A percentile compares a stretch with the other conserved stretches of the same genome.
phyloP scores from a whole-genome alignment of 1,140 invertebrate species.

The Sipha flava region DNA sequence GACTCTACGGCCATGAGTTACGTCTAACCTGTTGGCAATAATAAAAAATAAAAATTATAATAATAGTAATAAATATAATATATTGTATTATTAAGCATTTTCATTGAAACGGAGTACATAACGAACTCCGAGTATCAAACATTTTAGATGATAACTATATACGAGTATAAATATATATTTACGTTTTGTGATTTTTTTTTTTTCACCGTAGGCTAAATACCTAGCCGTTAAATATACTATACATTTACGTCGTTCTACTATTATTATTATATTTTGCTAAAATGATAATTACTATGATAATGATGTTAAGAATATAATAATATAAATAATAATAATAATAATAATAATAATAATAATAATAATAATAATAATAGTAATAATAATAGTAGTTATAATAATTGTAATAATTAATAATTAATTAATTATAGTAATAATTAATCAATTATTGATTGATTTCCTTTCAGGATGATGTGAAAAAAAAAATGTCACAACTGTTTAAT shows the following conservation, averaged over 20 bases:
- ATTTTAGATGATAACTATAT: background rate
- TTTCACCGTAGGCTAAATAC: background rate
- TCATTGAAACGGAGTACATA: background rate
- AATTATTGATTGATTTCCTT: background rate
- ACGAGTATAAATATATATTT: background rate
- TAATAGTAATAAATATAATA: too few species aligned
- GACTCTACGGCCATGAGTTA: slow-evolving; percentile 28
- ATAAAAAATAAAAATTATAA: background rate
- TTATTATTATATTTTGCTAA: background rate
- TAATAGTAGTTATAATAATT: too few species aligned
- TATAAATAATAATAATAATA: too few species aligned
- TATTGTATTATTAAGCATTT: background rate
- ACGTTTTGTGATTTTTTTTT: background rate
- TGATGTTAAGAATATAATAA: too few species aligned
- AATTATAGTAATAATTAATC: too few species aligned
- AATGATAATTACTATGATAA: background rate
- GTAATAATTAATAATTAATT: too few species aligned
- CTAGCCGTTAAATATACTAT: background rate
- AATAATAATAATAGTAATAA: too few species aligned
- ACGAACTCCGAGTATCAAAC: background rate
- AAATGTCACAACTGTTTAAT: background rate
- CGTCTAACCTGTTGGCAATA: background rate
- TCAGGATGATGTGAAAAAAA: background rate
- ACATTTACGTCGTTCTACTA: background rate
- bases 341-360: too few species aligned